Evolutionary conservation across 2,797 vertebrate species (phyloP).

Genomic region (Selene dorsalis): DNA sequence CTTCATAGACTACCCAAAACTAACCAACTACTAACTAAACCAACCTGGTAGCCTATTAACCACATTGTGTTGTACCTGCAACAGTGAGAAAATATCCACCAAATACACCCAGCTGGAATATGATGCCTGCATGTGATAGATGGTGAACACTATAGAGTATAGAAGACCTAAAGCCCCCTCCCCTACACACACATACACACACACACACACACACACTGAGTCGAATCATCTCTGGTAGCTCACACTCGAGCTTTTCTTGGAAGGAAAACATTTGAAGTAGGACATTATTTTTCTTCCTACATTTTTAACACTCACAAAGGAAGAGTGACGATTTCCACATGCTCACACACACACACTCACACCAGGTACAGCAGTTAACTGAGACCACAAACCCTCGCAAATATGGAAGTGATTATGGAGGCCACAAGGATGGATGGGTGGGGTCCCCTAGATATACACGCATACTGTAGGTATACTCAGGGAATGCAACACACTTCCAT

Average conservation of each 20-base stretch:
- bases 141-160: too few relatives aligned
- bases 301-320: slow-evolving; percentile 42
- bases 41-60: too few relatives aligned
- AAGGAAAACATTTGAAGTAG: slow-evolving; percentile 7
- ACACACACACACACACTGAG: too few relatives aligned
- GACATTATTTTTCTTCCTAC: slow-evolving; percentile 24
- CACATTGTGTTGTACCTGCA: too few relatives aligned
- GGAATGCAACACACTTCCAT: slow-evolving; percentile 7
- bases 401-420: slow-evolving; percentile 61
- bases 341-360: slow-evolving; percentile 24
- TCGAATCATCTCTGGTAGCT: not conserved
- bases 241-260: not conserved
- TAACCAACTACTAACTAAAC: too few relatives aligned
- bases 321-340: slow-evolving; percentile 39
- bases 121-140: too few relatives aligned
- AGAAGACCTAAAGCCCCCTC: too few relatives aligned
- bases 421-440: slow-evolving; percentile 37
- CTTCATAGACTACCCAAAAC: too few relatives aligned
- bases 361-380: slow-evolving; percentile 26
- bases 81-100: too few relatives aligned
- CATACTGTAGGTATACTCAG: slow-evolving; percentile 24
- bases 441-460: slow-evolving; percentile 17
- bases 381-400: slow-evolving; percentile 43
- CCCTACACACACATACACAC: too few relatives aligned
- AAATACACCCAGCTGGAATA: too few relatives aligned